These are phyloP conservation scores for Planiliza haematocheilus DNA, from an alignment of 2,113 vertebrate species.

Conservation along the genomic window DNA sequence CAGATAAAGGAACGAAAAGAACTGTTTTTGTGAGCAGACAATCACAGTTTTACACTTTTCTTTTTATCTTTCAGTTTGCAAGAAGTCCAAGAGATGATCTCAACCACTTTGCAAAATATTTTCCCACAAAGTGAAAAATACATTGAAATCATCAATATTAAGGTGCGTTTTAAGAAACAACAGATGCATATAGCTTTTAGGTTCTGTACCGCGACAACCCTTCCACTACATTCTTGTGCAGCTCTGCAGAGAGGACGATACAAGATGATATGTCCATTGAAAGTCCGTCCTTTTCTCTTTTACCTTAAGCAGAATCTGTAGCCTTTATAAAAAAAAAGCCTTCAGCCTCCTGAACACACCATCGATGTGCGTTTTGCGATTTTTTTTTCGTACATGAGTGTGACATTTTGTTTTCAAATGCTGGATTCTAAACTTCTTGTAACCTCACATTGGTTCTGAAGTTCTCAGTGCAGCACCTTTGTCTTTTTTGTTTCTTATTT, in stretches of 20 bases:
- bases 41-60: background rate
- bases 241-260: background rate
- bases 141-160: too few relatives aligned
- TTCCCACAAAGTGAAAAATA: too few relatives aligned
- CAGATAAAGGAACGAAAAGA: background rate
- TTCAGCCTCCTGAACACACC: conserved; percentile 4
- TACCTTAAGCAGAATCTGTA: conserved; percentile 25
- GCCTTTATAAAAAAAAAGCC: conserved; percentile 30
- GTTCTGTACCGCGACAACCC: too few relatives aligned
- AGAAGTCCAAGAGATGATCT: background rate
- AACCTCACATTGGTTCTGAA: conserved; percentile 8
- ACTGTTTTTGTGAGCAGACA: background rate
- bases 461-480: conserved; percentile 32
- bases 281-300: conserved; percentile 1
- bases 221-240: background rate
- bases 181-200: background rate
- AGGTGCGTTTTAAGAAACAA: background rate
- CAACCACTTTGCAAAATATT: background rate
- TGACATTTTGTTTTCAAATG: conserved; percentile 22
- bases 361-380: background rate
- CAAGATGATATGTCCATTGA: background rate
- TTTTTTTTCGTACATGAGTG: background rate
- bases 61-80: background rate
- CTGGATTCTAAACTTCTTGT: conserved; percentile 17
- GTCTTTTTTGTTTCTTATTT: conserved; percentile 25